Percentiles rank a stretch among this genome's conserved stretches.
These are phyloP conservation scores for Diabrotica undecimpunctata DNA, from an alignment of 1,140 invertebrate species.

Conservation along the genomic window DNA sequence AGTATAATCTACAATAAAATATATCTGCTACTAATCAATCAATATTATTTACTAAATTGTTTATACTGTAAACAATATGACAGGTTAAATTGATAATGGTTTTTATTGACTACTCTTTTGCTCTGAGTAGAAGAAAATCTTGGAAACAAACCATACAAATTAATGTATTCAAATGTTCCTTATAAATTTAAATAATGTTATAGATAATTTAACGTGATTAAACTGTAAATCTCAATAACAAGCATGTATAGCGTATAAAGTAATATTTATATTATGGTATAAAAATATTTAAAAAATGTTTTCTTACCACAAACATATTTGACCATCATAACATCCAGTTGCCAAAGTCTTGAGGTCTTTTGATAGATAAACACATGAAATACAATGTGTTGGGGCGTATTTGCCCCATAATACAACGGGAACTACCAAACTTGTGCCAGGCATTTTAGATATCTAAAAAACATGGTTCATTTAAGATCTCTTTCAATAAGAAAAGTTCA, in stretches of 20 bases:
- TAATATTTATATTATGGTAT: background rate
- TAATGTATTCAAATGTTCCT: background rate
- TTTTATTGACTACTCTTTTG: too few relatives aligned
- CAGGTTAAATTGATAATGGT: too few relatives aligned
- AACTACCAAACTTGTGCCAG: slow-evolving; percentile 87
- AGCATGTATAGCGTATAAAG: background rate
- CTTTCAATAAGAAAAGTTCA: background rate
- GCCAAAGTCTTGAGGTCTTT: slow-evolving; percentile 88
- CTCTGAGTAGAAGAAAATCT: background rate
- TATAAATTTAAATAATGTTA: too few relatives aligned
- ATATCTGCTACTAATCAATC: too few relatives aligned
- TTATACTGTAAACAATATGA: too few relatives aligned
- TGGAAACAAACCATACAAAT: background rate
- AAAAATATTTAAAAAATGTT: background rate
- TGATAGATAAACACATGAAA: slow-evolving; percentile 90
- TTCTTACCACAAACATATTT: slow-evolving; percentile 89
- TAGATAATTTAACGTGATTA: background rate
- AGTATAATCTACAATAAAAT: too few relatives aligned
- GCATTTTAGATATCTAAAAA: slow-evolving; percentile 57
- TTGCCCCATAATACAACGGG: slow-evolving; percentile 97
- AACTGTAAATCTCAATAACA: background rate
- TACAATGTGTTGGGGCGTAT: slow-evolving; percentile 91
- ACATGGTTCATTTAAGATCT: slow-evolving; percentile 19
- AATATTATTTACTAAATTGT: too few relatives aligned
- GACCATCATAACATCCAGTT: slow-evolving; percentile 96